Evolutionary conservation across 2,888 invertebrate species (phyloP), one percentile per base, ranked within the genome.

Genomic region (Cephus runcator): DNA sequence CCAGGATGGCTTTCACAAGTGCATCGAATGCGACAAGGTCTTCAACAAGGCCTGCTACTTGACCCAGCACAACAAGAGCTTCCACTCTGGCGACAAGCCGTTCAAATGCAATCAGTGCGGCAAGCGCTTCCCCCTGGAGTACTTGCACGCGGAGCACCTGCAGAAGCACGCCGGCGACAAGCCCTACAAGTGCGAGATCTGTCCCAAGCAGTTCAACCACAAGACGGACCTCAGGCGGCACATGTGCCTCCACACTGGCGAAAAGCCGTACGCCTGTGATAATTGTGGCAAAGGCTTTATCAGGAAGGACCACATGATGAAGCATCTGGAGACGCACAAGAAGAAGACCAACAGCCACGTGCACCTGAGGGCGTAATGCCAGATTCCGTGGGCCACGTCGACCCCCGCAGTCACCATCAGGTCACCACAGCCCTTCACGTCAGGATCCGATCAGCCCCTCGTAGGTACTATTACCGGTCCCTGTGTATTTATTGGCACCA

Each of bases 131-230:
- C 94, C 95, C 75, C 94, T 94, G 88, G 95, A 95, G 85, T 93
- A 93, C 35, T 93, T 94, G n/a, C 95, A 95, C 89, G 93, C 94
- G 83, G 94, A 95, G 86, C 97, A 98, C 90, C 93, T 95, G 88
- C 93, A 93, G 40, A 96, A 97, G 89, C 97, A 97, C 91, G 94
- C 95, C 30, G 95, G 95, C 79, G 96, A 97, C 82, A 97, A 97
- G 90, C 97, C 97, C 23, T 96, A 96, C 92, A 97, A 97, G 92
- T 98, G 97, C 92, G 94, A 94, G 79, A 93, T 94, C 80, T 97
- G 97, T 88, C 96, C 96, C 31, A 97, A 97, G 91, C 96, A 96
- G 87, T 98, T 97, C 92, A 97, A 97, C 90, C 97, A 97, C 92
- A 97, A 97, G 92, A 97, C 97, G 77, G 97, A 98, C 90, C 93